These are phyloP conservation scores for Ormyrus rosae DNA, from an alignment of 2,888 invertebrate genomes.

Conservation along the genomic window DNA sequence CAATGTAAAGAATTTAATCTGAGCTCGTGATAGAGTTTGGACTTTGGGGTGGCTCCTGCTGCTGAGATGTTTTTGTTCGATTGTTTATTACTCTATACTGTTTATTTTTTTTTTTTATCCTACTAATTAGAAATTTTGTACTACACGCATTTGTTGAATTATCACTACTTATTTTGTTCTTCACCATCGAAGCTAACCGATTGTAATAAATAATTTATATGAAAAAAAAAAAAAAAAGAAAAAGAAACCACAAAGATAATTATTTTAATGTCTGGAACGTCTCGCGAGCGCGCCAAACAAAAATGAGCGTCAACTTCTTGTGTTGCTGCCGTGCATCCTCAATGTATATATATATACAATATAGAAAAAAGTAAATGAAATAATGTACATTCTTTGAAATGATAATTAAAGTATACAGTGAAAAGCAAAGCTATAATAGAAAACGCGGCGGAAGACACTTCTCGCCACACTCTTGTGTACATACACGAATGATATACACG, in stretches of 20 bases:
- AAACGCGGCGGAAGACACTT: slow-evolving; percentile 58
- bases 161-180: slow-evolving; percentile 53
- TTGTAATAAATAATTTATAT: slow-evolving; percentile 45
- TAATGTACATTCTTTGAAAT: slow-evolving; percentile 28
- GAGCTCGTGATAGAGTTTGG: slow-evolving; percentile 52
- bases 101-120: slow-evolving; percentile 43
- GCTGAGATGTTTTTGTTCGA: slow-evolving; percentile 57
- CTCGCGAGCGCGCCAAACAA: slow-evolving; percentile 81
- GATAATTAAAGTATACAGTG: slow-evolving; percentile 10
- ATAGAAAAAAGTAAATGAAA: slow-evolving; percentile 38
- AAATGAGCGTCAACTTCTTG: slow-evolving; percentile 94
- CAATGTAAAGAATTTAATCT: slow-evolving; percentile 18
- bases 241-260: slow-evolving; percentile 18
- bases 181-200: slow-evolving; percentile 55
- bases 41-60: slow-evolving; percentile 58
- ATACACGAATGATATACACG: slow-evolving; percentile 53
- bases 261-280: slow-evolving; percentile 58
- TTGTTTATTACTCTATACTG: slow-evolving; percentile 59
- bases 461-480: slow-evolving; percentile 56
- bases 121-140: slow-evolving; percentile 56
- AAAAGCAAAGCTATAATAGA: slow-evolving; percentile 41
- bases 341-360: slow-evolving; percentile 46
- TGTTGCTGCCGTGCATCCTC: slow-evolving; percentile 69
- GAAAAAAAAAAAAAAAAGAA: background rate
- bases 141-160: slow-evolving; percentile 53